Conservation (phyloP, 2,888 invertebrate species). For the Microlaimidae sp. region DNA sequence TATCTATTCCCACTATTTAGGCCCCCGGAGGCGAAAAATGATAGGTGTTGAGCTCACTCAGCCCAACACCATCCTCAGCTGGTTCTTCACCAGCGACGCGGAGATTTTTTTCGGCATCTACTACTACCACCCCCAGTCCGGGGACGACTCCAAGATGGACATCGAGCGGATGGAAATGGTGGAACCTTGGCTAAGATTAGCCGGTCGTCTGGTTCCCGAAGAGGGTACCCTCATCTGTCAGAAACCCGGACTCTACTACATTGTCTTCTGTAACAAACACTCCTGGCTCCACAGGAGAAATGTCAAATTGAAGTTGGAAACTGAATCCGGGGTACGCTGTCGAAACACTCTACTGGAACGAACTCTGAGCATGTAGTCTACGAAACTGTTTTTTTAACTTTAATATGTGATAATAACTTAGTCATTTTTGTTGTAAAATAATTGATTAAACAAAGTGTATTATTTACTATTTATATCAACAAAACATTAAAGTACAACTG, state of each 20-base stretch:
- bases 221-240: slow-evolving; percentile 21
- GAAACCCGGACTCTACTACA: slow-evolving; percentile 20
- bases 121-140: slow-evolving; percentile 18
- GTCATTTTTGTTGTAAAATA: too few relatives aligned
- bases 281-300: slow-evolving; percentile 24
- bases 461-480: too few relatives aligned
- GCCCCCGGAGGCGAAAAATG: slow-evolving; percentile 23
- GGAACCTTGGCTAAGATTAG: slow-evolving; percentile 28
- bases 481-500: too few relatives aligned
- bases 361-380: not conserved
- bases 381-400: not conserved
- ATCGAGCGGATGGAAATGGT: slow-evolving; percentile 28
- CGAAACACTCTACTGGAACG: too few relatives aligned
- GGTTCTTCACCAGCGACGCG: slow-evolving; percentile 32
- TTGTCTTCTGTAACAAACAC: slow-evolving; percentile 29
- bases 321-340: not conserved
- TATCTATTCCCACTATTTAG: slow-evolving; percentile 20
- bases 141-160: slow-evolving; percentile 18
- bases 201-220: slow-evolving; percentile 32
- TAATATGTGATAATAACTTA: too few relatives aligned
- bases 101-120: slow-evolving; percentile 32
- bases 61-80: slow-evolving; percentile 21
- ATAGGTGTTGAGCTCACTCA: slow-evolving; percentile 22
- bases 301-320: slow-evolving; percentile 6
- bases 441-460: too few relatives aligned